These are phyloP conservation scores for Himalopsyche anomala DNA, from an alignment of 2,888 invertebrate genomes.

Conservation along the genomic window DNA sequence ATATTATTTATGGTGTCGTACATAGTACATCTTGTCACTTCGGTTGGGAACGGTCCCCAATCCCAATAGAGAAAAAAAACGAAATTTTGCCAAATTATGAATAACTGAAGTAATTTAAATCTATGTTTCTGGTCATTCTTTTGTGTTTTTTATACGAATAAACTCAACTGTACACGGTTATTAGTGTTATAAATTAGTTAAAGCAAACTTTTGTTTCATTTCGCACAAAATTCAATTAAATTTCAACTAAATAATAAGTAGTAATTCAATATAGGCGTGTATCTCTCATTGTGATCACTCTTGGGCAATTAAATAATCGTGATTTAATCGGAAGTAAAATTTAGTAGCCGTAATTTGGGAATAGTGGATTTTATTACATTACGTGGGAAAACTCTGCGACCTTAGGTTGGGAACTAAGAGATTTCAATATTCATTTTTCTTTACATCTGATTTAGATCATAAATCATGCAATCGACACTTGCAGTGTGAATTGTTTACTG, in stretches of 20 bases:
- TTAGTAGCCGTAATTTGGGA: background rate
- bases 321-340: conserved; percentile 7
- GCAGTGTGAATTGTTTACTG: background rate
- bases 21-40: too few relatives aligned
- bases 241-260: background rate
- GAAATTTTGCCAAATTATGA: too few relatives aligned
- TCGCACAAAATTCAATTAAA: background rate
- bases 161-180: too few relatives aligned
- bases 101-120: too few relatives aligned
- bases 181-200: too few relatives aligned
- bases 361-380: background rate
- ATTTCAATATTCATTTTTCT: background rate
- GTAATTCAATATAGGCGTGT: background rate
- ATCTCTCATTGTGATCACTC: background rate
- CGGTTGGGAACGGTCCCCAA: too few relatives aligned
- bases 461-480: conserved; percentile 11
- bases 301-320: background rate
- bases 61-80: too few relatives aligned
- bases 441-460: background rate
- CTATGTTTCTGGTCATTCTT: too few relatives aligned
- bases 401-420: background rate
- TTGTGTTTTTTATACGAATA: too few relatives aligned
- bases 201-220: too few relatives aligned
- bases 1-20: too few relatives aligned
- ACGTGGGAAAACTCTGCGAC: background rate